phyloP scores from a whole-genome alignment of 2,113 vertebrate species.

The Ictalurus punctatus region DNA sequence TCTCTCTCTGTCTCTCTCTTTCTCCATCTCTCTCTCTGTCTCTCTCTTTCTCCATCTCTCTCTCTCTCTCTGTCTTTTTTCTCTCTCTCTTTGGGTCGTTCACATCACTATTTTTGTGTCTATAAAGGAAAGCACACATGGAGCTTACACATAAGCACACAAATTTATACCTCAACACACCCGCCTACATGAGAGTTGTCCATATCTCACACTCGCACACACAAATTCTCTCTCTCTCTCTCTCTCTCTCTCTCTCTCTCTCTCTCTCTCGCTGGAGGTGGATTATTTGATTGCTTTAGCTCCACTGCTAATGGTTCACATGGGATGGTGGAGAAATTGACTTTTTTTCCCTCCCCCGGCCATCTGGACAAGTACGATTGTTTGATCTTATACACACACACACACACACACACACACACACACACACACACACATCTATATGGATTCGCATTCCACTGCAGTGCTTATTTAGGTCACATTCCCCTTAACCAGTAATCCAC shows the following conservation, averaged over 20 bases:
- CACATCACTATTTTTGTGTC: not conserved
- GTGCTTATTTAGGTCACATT: conserved; percentile 43
- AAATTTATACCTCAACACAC: not conserved
- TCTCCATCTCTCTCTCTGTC: not conserved
- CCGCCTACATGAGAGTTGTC: not conserved
- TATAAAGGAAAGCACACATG: not conserved
- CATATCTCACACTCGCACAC: not conserved
- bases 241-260: not conserved
- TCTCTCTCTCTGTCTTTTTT: too few relatives aligned
- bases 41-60: too few relatives aligned
- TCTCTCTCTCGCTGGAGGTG: not conserved
- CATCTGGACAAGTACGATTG: conserved; percentile 34
- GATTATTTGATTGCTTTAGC: conserved; percentile 36
- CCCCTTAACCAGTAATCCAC: conserved; percentile 31
- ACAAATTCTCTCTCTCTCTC: not conserved
- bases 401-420: conserved; percentile 1
- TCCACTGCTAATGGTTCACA: conserved; percentile 33
- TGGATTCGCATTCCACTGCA: conserved; percentile 1
- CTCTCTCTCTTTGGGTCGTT: not conserved
- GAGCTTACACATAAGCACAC: not conserved
- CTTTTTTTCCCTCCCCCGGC: not conserved
- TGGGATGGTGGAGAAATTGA: conserved; percentile 17
- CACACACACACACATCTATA: not conserved
- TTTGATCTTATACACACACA: not conserved
- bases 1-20: not conserved